A percentile compares a stretch with the other conserved stretches of the same genome.
These are phyloP conservation scores for Monochamus saltuarius DNA, from an alignment of 1,140 invertebrate species.

Conservation along the genomic window DNA sequence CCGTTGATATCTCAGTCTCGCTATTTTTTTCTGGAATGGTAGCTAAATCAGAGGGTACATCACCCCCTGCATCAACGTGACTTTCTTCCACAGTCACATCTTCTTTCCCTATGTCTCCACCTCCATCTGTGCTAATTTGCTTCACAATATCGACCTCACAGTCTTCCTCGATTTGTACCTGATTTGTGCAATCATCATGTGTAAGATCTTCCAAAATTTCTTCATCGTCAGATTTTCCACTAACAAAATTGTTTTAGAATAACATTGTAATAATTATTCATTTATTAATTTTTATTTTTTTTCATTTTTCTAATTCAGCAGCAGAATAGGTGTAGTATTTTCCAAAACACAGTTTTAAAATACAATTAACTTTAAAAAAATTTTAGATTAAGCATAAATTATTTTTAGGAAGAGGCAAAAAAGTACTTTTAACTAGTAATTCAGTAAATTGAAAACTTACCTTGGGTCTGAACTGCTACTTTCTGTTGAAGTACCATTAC, in stretches of 20 bases:
- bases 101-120: not conserved
- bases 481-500: slow-evolving; percentile 23
- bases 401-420: not conserved
- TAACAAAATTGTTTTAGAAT: no score
- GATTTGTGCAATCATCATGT: slow-evolving; percentile 14
- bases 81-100: not conserved
- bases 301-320: no score
- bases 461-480: slow-evolving; percentile 27
- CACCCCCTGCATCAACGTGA: not conserved
- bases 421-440: not conserved
- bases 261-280: no score
- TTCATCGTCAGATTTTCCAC: no score
- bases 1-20: slow-evolving; percentile 11
- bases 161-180: not conserved
- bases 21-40: not conserved
- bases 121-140: not conserved
- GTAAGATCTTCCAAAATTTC: no score
- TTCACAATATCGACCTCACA: not conserved
- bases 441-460: not conserved
- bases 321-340: not conserved
- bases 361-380: not conserved
- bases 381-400: not conserved
- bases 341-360: not conserved
- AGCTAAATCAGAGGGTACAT: not conserved
- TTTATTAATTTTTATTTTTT: no score